Evolutionary conservation across 2,888 invertebrate genomes (phyloP), one percentile per base, ranked within the genome.

Genomic region (Acrobasis suavella): DNA sequence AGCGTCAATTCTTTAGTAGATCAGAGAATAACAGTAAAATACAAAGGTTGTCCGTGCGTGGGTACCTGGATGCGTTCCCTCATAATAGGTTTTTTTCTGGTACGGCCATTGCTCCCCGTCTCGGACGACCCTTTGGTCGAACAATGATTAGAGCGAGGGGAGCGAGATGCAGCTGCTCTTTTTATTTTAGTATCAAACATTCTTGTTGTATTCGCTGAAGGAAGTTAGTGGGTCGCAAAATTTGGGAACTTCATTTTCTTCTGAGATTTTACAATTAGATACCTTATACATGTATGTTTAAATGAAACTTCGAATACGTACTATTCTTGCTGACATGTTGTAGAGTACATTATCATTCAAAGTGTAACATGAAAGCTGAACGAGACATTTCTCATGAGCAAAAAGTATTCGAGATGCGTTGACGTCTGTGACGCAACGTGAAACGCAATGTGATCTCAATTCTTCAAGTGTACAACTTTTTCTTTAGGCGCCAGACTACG

Each of bases 101-200:
- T 71, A 68, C 82, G 86, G 81, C 82, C 82, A 85, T 83, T 86
- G 87, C 87, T 89, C 89, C 86, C 87, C 80, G 81, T 82, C 85
- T 84, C 78, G 80, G 85, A 82, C 84, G 89, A 87, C 91, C 89
- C 87, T 87, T 82, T 86, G 85, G 83, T 73, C 81, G 84, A 84
- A 91, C 89, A 90, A 90, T 89, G 83, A 87, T 86, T 83, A 85
- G 81, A 85, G 73, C 71, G 84, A 86, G 89, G 87, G 90, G 87
- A 83, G 76, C 81, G 72, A 81, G 76, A 81, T 87, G 91, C 92
- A 91, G 92, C 92, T 92, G 92, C 87, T 89, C 86, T 84, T 88
- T 86, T 88, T 83, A 83, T 85, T 84, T 83, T 78, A 74, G 70
- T 78, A 72, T 67, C 65, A 54, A 66, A 76, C 76, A 81, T 82